These are phyloP conservation scores for Schizopygopsis malacanthus DNA, from an alignment of 2,797 vertebrate genomes.

Conservation along the genomic window DNA sequence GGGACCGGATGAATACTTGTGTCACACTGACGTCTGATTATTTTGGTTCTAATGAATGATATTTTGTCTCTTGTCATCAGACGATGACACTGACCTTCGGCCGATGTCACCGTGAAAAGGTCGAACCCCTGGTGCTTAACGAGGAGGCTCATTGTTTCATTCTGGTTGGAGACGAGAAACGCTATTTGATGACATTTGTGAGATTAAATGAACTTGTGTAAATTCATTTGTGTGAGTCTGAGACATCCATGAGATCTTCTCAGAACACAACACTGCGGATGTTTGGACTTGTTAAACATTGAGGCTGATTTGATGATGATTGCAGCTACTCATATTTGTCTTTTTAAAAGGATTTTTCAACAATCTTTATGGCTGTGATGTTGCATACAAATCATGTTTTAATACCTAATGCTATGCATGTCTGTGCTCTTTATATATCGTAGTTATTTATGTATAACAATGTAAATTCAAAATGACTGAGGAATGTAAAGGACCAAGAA, in stretches of 20 bases:
- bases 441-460: neutral
- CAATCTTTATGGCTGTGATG: neutral
- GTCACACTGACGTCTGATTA: neutral
- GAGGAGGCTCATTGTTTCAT: conserved; percentile 62
- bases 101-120: conserved; percentile 82
- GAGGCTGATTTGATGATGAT: neutral
- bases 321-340: neutral
- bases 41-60: conserved; percentile 62
- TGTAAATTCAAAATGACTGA: neutral
- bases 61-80: conserved; percentile 76
- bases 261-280: neutral
- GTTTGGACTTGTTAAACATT: no score
- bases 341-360: neutral
- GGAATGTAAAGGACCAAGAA: neutral
- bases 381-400: neutral
- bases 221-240: neutral
- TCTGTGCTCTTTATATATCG: neutral
- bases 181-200: conserved; percentile 30
- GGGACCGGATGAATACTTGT: neutral
- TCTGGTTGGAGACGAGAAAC: neutral
- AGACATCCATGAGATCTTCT: neutral
- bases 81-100: conserved; percentile 73
- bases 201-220: neutral
- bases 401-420: neutral
- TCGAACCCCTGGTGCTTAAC: conserved; percentile 73